phyloP scores from a whole-genome alignment of 1,140 invertebrate species.

The Hetaerina americana region DNA sequence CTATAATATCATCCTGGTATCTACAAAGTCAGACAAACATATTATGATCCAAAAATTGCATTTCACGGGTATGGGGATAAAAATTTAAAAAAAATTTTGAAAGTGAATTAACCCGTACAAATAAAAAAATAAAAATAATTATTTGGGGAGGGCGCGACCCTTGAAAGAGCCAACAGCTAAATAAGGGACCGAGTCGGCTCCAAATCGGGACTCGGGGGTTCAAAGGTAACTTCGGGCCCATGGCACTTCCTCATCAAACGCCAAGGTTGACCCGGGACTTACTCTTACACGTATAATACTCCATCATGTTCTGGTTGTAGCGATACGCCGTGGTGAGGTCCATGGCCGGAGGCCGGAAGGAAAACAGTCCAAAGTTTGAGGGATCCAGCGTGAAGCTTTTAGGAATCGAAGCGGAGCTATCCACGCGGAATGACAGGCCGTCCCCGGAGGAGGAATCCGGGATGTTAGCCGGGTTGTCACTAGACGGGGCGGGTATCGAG shows the following conservation, averaged over 20 bases:
- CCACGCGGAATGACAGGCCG: neutral
- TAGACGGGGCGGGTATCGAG: neutral
- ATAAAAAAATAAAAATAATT: no score
- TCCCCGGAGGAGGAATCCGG: neutral
- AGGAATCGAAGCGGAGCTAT: neutral
- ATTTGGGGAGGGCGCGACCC: no score
- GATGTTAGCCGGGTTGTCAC: neutral
- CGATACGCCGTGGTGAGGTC: constrained; percentile 86
- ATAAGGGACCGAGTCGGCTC: no score
- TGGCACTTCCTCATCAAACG: neutral
- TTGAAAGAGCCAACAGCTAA: no score
- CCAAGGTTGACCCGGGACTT: constrained; percentile 18
- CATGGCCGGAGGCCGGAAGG: constrained; percentile 36
- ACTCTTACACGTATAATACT: constrained; percentile 92
- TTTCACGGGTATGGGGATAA: no score
- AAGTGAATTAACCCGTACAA: no score
- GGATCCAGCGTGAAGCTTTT: constrained; percentile 15
- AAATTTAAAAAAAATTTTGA: no score
- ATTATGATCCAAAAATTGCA: no score
- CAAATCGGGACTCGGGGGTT: no score
- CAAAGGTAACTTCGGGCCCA: no score
- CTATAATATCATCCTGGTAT: no score
- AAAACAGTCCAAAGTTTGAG: constrained; percentile 20
- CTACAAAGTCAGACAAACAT: no score
- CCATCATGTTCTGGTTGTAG: constrained; percentile 97